Conservation (phyloP, 2,797 vertebrate genomes). For the Podarcis siculus region DNA sequence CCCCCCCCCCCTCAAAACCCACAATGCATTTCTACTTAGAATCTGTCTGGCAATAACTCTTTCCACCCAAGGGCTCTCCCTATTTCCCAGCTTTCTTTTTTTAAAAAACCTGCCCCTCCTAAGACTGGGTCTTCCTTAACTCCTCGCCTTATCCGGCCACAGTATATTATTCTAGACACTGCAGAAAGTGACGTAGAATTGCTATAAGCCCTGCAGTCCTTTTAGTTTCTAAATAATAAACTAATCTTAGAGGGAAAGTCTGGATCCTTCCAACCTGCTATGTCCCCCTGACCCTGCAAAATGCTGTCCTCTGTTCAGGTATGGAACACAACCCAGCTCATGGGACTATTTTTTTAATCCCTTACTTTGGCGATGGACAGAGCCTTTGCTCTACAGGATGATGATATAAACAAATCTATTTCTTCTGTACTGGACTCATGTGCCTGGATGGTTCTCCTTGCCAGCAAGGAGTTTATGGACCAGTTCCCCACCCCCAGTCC, state of each 20-base stretch:
- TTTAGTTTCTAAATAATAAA: slow-evolving; percentile 10
- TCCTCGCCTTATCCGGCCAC: not conserved
- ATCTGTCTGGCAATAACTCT: not conserved
- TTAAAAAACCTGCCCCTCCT: not conserved
- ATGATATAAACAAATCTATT: not conserved
- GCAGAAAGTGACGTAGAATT: slow-evolving; percentile 11
- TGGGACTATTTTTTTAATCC: not conserved
- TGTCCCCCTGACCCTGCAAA: not conserved
- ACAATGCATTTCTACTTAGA: slow-evolving; percentile 16
- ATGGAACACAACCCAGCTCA: not conserved
- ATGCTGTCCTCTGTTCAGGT: not conserved
- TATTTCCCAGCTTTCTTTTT: not conserved
- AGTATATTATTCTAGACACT: slow-evolving; percentile 4
- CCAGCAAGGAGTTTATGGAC: slow-evolving; percentile 33
- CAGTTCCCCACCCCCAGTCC: not conserved
- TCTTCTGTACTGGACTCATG: not conserved
- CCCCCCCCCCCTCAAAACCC: not conserved
- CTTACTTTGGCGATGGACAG: not conserved
- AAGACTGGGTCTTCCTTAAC: slow-evolving; percentile 22
- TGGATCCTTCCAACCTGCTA: slow-evolving; percentile 3
- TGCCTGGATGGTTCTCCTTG: not conserved
- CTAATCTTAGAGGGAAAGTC: slow-evolving; percentile 1
- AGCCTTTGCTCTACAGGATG: not conserved
- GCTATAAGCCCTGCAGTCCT: slow-evolving; percentile 1
- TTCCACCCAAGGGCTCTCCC: not conserved